These are phyloP conservation scores for Callipepla squamata DNA, from an alignment of 2,113 vertebrate species.

Conservation along the genomic window DNA sequence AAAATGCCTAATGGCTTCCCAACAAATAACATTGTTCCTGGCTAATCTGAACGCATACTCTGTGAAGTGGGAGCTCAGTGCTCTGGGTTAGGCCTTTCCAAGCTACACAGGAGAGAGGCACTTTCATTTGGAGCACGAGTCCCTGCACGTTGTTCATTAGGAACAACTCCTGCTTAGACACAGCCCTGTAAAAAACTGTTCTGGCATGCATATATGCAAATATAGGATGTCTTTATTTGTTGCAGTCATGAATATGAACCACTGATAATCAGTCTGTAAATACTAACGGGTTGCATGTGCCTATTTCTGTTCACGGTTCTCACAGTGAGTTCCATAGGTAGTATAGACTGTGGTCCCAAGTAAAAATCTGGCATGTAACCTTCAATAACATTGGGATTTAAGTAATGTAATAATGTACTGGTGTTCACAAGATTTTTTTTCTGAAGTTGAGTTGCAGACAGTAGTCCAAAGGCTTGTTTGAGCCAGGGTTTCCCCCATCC, in stretches of 20 bases:
- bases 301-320: not conserved
- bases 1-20: not conserved
- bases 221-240: not conserved
- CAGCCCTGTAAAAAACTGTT: not conserved
- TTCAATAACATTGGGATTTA: not conserved
- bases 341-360: not conserved
- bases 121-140: not conserved
- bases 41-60: not conserved
- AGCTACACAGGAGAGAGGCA: not conserved
- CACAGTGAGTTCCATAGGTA: not conserved
- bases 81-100: not conserved
- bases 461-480: not conserved
- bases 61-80: not conserved
- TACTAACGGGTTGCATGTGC: not conserved
- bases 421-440: not conserved
- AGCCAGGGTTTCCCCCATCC: not conserved
- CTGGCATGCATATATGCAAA: not conserved
- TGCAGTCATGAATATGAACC: not conserved
- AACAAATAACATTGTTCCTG: not conserved
- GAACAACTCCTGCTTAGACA: slow-evolving; percentile 7
- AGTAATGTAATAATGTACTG: not conserved
- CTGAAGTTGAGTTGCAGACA: not conserved
- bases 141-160: not conserved
- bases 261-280: not conserved
- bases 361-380: not conserved